A percentile compares a stretch with the other conserved stretches of the same genome.
Conservation (phyloP, 2,888 invertebrate species). For the Teleogryllus oceanicus region DNA sequence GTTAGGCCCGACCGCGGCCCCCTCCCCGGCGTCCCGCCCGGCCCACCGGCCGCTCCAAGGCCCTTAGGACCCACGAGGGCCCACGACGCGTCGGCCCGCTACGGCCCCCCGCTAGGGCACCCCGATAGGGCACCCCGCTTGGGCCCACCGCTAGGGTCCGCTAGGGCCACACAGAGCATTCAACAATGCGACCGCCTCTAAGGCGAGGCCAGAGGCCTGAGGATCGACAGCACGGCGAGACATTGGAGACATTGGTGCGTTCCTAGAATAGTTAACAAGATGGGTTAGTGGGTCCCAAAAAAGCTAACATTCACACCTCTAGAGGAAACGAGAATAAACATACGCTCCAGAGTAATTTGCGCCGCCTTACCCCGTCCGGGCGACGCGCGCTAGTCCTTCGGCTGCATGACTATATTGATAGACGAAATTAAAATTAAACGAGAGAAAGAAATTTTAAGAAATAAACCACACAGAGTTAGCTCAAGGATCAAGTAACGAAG, state of each 20-base stretch:
- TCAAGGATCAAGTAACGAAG: constrained; percentile 28
- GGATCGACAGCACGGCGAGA: background rate
- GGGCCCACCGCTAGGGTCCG: background rate
- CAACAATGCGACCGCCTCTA: background rate
- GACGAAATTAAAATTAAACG: constrained; percentile 42
- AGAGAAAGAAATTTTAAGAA: constrained; percentile 35
- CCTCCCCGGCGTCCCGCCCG: background rate
- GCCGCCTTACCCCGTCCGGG: constrained; percentile 75
- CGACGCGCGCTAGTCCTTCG: constrained; percentile 72
- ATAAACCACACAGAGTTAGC: constrained; percentile 33
- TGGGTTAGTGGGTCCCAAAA: constrained; percentile 33
- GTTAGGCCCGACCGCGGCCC: no score
- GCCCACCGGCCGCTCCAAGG: background rate
- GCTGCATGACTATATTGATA: constrained; percentile 80
- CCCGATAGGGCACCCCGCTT: background rate
- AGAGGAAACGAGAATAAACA: constrained; percentile 21
- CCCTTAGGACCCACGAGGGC: background rate
- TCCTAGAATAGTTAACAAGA: constrained; percentile 36
- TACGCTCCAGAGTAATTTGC: constrained; percentile 18
- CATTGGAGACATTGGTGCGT: constrained; percentile 21
- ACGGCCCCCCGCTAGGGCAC: no score
- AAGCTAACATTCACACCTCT: constrained; percentile 32
- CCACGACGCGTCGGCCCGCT: background rate
- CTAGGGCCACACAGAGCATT: constrained; percentile 9
- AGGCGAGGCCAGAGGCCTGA: background rate